Evolutionary conservation across 2,113 vertebrate species (phyloP).

Genomic region (Alexandromys fortis): DNA sequence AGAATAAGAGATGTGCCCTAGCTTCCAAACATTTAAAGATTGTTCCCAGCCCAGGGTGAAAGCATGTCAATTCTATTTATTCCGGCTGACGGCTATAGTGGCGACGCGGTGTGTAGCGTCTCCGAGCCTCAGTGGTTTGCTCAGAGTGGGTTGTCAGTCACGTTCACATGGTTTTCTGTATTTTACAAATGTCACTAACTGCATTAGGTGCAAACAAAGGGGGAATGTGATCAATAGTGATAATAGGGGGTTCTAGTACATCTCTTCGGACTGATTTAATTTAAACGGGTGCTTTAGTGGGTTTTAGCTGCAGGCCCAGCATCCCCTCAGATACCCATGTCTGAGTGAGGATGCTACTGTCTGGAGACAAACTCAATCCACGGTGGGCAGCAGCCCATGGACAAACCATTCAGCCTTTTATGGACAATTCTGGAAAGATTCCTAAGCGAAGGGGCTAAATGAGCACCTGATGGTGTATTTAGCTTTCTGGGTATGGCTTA

Average conservation of each 20-base stretch:
- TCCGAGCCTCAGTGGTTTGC: neutral
- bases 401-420: neutral
- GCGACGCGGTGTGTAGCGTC: neutral
- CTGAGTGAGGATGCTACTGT: neutral
- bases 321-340: neutral
- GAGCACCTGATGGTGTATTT: neutral
- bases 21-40: neutral
- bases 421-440: neutral
- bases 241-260: neutral
- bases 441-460: neutral
- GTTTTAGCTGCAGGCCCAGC: neutral
- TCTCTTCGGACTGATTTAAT: neutral
- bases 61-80: neutral
- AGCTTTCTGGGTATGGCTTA: neutral
- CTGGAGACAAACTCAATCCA: neutral
- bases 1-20: slow-evolving; percentile 5
- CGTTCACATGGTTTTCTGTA: neutral
- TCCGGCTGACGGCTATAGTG: neutral
- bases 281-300: neutral
- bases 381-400: neutral
- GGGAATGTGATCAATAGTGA: neutral
- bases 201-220: neutral
- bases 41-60: neutral
- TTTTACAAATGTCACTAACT: neutral
- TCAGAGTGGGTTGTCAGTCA: neutral